A percentile compares a stretch with the other conserved stretches of the same genome.
phyloP scores from a whole-genome alignment of 1,140 invertebrate genomes.

The Lethrus apterus region DNA sequence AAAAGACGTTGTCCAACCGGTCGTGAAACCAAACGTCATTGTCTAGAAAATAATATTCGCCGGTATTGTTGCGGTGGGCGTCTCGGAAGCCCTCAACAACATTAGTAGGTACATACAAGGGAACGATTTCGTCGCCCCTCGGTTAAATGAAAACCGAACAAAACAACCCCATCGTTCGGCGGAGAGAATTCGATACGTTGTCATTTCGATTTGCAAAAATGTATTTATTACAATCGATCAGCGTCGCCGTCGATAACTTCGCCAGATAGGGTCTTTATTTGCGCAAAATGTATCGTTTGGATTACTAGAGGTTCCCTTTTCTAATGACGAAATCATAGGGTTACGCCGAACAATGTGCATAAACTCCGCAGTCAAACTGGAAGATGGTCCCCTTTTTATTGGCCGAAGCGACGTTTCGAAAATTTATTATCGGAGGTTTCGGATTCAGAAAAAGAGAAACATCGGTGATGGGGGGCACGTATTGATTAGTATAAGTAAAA shows the following conservation, averaged over 20 bases:
- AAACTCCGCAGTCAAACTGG: constrained; percentile 11
- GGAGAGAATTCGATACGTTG: constrained; percentile 14
- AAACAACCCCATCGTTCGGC: constrained; percentile 12
- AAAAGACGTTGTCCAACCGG: too few relatives aligned
- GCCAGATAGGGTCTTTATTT: too few relatives aligned
- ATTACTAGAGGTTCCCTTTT: constrained; percentile 9
- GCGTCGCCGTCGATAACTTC: background rate
- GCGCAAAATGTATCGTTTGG: too few relatives aligned
- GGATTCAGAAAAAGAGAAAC: too few relatives aligned
- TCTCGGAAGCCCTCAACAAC: constrained; percentile 7
- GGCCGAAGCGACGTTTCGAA: too few relatives aligned
- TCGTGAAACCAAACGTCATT: too few relatives aligned
- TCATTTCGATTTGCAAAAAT: constrained; percentile 16
- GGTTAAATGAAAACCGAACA: constrained; percentile 15
- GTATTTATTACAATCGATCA: constrained; percentile 16
- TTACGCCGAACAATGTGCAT: constrained; percentile 10
- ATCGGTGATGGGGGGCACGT: too few relatives aligned
- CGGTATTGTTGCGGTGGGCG: constrained; percentile 13
- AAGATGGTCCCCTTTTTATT: too few relatives aligned
- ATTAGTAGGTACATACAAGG: constrained; percentile 3
- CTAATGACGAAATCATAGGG: constrained; percentile 16
- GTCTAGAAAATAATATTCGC: too few relatives aligned
- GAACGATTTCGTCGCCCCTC: constrained; percentile 8
- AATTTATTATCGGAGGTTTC: too few relatives aligned
- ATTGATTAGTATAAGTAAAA: too few relatives aligned